A percentile compares a stretch with the other conserved stretches of the same genome.
phyloP scores from a whole-genome alignment of 2,888 invertebrate species.

The Eupelmus urozonus region DNA sequence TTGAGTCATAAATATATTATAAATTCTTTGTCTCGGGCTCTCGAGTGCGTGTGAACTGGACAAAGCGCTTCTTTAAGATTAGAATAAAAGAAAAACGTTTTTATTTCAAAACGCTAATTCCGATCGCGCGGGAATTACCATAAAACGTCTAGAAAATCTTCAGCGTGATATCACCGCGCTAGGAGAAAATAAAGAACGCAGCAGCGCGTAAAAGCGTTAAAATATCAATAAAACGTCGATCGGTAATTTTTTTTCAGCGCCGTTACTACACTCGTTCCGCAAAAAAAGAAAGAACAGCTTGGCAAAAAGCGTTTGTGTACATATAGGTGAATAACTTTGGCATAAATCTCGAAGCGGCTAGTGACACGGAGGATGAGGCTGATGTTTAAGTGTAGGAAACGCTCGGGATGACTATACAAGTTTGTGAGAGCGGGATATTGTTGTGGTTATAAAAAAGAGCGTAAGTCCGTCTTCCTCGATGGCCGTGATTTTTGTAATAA shows the following conservation, averaged over 20 bases:
- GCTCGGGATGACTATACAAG: not conserved
- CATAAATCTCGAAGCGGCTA: slow-evolving; percentile 14
- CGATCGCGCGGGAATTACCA: not conserved
- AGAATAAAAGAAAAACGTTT: not conserved
- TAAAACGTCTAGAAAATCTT: not conserved
- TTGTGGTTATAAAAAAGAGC: not conserved
- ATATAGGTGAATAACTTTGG: slow-evolving; percentile 16
- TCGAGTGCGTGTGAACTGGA: not conserved
- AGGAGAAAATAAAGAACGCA: too few species aligned
- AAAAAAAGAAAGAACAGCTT: not conserved
- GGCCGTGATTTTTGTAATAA: not conserved
- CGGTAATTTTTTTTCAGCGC: not conserved
- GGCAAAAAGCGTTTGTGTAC: not conserved
- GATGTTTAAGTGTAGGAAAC: too few species aligned
- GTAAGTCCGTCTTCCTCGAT: not conserved
- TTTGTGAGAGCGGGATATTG: not conserved
- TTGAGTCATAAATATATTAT: not conserved
- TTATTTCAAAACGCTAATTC: not conserved
- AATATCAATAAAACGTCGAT: not conserved
- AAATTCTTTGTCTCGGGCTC: not conserved
- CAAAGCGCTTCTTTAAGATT: not conserved
- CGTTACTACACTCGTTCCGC: not conserved
- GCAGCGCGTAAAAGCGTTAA: not conserved
- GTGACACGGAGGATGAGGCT: too few species aligned
- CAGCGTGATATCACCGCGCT: too few species aligned